These are phyloP conservation scores for Amphiprion percula DNA, from an alignment of 2,113 vertebrate genomes.

Conservation along the genomic window DNA sequence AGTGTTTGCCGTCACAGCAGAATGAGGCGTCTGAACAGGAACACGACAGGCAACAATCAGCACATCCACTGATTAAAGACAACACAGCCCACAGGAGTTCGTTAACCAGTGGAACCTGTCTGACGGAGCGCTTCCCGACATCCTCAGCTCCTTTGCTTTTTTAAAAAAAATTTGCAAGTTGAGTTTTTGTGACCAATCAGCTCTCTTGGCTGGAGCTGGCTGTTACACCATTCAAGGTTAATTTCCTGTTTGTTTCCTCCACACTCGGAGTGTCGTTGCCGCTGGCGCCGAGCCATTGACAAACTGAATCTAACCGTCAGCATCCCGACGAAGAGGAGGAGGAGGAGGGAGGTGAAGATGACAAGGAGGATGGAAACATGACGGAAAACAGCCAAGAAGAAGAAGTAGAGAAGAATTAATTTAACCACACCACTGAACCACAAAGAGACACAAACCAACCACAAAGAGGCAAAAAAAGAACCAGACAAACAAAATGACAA, in stretches of 20 bases:
- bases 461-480: too few species aligned
- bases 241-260: conserved; percentile 66
- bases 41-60: neutral
- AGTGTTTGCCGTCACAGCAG: neutral
- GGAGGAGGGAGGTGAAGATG: neutral
- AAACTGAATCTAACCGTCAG: conserved; percentile 31
- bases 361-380: neutral
- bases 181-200: conserved; percentile 41
- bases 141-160: conserved; percentile 13
- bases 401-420: neutral
- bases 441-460: too few species aligned
- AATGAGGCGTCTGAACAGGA: neutral
- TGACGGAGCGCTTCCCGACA: neutral
- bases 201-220: conserved; percentile 16
- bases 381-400: neutral
- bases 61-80: conserved; percentile 1
- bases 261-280: conserved; percentile 37
- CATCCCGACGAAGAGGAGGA: conserved; percentile 12
- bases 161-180: neutral
- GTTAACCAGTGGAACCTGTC: conserved; percentile 3
- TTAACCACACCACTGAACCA: too few species aligned
- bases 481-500: too few species aligned
- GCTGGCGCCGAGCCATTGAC: conserved; percentile 26
- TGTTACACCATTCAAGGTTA: conserved; percentile 31
- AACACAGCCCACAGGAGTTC: neutral